Percentiles rank a stretch among this genome's conserved stretches.
phyloP scores from a whole-genome alignment of 1,140 invertebrate species.

The Leucophenga varia region DNA sequence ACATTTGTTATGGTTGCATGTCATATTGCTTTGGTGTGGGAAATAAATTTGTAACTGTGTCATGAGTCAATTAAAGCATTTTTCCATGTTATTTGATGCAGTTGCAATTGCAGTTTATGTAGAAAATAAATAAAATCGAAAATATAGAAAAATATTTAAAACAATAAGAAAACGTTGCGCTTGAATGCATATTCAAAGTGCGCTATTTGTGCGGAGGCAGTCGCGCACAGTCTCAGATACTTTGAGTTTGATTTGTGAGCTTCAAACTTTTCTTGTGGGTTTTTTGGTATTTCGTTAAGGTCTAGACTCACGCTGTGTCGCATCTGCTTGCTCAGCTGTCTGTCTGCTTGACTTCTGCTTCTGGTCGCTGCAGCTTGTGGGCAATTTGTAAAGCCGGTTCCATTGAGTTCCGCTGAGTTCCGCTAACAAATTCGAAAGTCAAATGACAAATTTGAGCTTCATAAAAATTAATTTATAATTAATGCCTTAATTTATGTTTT shows the following conservation, averaged over 20 bases:
- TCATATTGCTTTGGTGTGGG: constrained; percentile 24
- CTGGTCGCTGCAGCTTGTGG: no score
- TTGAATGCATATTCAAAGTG: constrained; percentile 42
- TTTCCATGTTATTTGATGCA: not conserved
- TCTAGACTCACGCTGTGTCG: no score
- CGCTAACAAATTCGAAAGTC: no score
- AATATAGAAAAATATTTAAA: not conserved
- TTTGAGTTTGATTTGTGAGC: no score
- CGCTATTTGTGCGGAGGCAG: constrained; percentile 29
- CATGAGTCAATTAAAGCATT: no score
- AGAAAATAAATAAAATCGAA: no score
- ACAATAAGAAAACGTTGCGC: constrained; percentile 20
- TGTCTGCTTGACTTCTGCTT: not conserved
- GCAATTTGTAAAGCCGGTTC: no score
- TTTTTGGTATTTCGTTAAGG: no score
- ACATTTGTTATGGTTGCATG: no score
- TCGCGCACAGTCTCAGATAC: constrained; percentile 7
- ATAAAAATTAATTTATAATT: constrained; percentile 24
- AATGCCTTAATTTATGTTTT: not conserved
- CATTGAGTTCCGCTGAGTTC: no score
- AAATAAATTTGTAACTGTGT: constrained; percentile 21
- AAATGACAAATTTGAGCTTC: no score
- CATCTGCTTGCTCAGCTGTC: not conserved
- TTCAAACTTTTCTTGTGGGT: not conserved
- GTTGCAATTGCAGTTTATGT: no score